Conservation (phyloP, 2,113 vertebrate species). For the western clawed frog (Xenopus tropicalis) region DNA sequence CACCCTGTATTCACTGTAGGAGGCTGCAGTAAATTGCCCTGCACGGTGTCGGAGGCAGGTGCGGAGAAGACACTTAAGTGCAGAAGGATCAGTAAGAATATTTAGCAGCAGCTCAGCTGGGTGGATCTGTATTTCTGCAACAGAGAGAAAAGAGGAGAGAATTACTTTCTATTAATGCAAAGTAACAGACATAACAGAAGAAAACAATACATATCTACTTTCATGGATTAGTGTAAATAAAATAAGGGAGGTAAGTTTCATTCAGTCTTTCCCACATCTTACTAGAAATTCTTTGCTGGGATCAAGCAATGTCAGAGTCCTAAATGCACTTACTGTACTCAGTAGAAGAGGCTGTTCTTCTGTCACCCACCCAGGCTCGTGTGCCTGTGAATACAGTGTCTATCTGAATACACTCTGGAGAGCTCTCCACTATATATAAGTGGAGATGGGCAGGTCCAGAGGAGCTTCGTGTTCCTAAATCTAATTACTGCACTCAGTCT, state of each 20-base stretch:
- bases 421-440: conserved; percentile 64
- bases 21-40: not conserved
- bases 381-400: conserved; percentile 16
- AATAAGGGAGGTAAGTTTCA: too few relatives aligned
- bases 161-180: not conserved
- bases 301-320: too few relatives aligned
- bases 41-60: conserved; percentile 2
- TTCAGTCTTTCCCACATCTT: too few relatives aligned
- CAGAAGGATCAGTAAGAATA: not conserved
- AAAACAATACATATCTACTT: not conserved
- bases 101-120: not conserved
- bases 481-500: conserved; percentile 54
- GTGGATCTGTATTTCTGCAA: conserved; percentile 3
- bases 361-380: conserved; percentile 13
- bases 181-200: not conserved
- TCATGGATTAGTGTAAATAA: too few relatives aligned
- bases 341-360: conserved; percentile 13
- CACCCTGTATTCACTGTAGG: conserved; percentile 34
- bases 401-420: conserved; percentile 35
- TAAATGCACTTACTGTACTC: conserved; percentile 31
- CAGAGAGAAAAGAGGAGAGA: conserved; percentile 6
- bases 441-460: conserved; percentile 51
- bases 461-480: conserved; percentile 55
- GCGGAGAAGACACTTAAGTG: not conserved
- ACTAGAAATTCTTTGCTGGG: too few relatives aligned